A percentile compares a stretch with the other conserved stretches of the same genome.
Conservation (phyloP, 2,888 invertebrate species). For the Pyrocoelia pectoralis region DNA sequence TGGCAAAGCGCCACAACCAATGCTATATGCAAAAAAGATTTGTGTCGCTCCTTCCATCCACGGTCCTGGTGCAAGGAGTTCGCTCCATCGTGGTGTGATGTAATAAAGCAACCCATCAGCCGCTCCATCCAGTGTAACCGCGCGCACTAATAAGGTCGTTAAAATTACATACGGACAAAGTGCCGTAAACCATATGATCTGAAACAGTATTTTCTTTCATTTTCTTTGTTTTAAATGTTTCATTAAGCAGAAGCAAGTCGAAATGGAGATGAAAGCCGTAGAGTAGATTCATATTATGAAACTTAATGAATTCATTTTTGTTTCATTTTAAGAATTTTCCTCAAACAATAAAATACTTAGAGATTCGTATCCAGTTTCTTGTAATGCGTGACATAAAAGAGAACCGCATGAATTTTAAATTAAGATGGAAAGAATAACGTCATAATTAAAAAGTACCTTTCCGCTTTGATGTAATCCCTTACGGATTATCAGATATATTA, state of each 20-base stretch:
- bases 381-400: no score
- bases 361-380: no score
- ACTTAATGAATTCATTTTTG: no score
- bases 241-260: no score
- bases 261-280: no score
- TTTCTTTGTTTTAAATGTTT: no score
- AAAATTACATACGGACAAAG: constrained; percentile 77
- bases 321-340: no score
- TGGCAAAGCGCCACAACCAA: constrained; percentile 78
- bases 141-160: constrained; percentile 70
- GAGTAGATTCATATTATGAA: not conserved
- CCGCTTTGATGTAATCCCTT: constrained; percentile 79
- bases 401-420: not conserved
- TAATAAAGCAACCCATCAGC: constrained; percentile 71
- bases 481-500: constrained; percentile 75
- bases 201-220: no score
- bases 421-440: not conserved
- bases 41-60: constrained; percentile 83
- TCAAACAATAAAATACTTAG: no score
- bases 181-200: constrained; percentile 80
- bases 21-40: constrained; percentile 81
- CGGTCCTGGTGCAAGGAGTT: constrained; percentile 62
- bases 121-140: constrained; percentile 74
- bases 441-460: constrained; percentile 63
- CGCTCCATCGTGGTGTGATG: constrained; percentile 69